Evolutionary conservation across 2,797 vertebrate genomes (phyloP).

Genomic region (Lagorchestes hirsutus): DNA sequence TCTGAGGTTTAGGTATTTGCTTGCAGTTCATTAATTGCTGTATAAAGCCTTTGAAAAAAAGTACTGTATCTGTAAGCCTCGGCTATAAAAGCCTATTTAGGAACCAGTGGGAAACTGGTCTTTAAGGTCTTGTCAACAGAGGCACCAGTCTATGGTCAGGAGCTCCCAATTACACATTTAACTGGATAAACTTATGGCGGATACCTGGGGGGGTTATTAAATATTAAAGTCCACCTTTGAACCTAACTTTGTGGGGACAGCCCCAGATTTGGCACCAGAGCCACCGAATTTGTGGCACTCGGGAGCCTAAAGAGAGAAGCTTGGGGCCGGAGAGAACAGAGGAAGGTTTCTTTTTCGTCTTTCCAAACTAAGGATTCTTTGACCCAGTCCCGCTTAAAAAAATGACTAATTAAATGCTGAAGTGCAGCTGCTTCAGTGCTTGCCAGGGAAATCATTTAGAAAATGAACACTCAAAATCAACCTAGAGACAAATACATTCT

Average conservation of each 20-base stretch:
- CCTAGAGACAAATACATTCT: background rate
- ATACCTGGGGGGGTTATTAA: conserved; percentile 55
- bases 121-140: conserved; percentile 44
- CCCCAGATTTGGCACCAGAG: background rate
- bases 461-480: conserved; percentile 49
- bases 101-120: conserved; percentile 52
- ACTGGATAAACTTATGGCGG: conserved; percentile 36
- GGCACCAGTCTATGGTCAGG: conserved; percentile 51
- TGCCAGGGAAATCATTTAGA: conserved; percentile 49
- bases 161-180: conserved; percentile 63
- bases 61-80: conserved; percentile 56
- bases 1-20: conserved; percentile 80
- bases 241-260: conserved; percentile 8
- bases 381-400: conserved; percentile 22
- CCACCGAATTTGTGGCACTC: background rate
- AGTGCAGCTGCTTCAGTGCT: conserved; percentile 35
- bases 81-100: conserved; percentile 72
- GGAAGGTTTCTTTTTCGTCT: conserved; percentile 40
- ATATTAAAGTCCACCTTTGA: conserved; percentile 42
- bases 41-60: conserved; percentile 68
- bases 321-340: background rate
- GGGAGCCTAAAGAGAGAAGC: background rate
- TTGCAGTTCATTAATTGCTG: conserved; percentile 71
- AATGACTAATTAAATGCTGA: conserved; percentile 25
- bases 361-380: conserved; percentile 39